phyloP scores from a whole-genome alignment of 2,113 vertebrate genomes.

The Apaloderma vittatum region DNA sequence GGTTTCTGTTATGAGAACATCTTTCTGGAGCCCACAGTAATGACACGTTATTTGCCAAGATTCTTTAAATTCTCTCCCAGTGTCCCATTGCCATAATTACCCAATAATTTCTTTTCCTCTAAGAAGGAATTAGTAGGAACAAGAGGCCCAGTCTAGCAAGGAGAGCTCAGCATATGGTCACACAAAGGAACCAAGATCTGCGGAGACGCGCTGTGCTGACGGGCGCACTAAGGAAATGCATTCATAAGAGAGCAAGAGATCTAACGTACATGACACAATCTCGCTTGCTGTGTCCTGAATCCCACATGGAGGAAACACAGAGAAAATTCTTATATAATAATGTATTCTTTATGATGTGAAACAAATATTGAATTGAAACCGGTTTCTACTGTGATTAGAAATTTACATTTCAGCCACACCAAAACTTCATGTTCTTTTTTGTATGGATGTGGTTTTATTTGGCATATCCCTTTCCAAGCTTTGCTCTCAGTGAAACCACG shows the following conservation, averaged over 20 bases:
- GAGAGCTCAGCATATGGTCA: neutral
- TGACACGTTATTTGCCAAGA: conserved; percentile 5
- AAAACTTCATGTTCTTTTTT: neutral
- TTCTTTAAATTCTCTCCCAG: conserved; percentile 30
- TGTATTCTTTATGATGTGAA: neutral
- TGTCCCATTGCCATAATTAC: conserved; percentile 20
- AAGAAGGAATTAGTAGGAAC: conserved; percentile 13
- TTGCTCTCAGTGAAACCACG: neutral
- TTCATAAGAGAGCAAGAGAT: neutral
- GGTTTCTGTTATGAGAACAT: conserved; percentile 47
- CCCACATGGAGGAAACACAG: neutral
- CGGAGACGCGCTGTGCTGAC: neutral
- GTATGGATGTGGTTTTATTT: neutral
- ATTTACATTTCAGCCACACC: neutral
- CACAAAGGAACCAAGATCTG: neutral
- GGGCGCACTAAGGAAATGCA: neutral
- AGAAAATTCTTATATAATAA: neutral
- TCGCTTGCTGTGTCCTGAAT: neutral
- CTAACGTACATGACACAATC: neutral
- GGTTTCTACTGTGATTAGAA: neutral
- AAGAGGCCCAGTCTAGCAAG: neutral
- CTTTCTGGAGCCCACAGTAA: conserved; percentile 37
- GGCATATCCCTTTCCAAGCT: neutral
- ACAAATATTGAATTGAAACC: neutral
- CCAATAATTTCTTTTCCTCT: neutral